Base-by-base conservation (phyloP, 2,888 invertebrate species). In the Perithous albicinctus region DNA sequence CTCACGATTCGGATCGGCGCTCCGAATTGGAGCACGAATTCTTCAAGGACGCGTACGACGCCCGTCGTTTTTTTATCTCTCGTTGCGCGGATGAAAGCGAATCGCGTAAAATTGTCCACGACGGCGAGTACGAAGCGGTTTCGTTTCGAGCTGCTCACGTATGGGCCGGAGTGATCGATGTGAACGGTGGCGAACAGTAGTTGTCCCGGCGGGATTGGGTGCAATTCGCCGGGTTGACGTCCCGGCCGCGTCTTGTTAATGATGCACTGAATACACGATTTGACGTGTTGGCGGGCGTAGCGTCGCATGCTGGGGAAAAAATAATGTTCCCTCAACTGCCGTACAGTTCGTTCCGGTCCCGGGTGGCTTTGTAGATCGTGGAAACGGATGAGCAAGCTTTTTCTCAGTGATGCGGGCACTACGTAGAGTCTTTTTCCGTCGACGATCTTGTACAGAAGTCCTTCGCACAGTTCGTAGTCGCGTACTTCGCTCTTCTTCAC, bases 161-260 rank as follows among this genome's bases (percentile, higher is more conserved):
- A n/a, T n/a, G n/a, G n/a, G n/a, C n/a, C n/a, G n/a, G n/a, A n/a
- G n/a, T n/a, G n/a, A n/a, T n/a, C 84, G 3, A 84, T 7, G 54
- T 85, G 79, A 0, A 86, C 51, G 1, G 77, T 48, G 0, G 23
- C 82, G 66, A 86, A 86, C 0, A 85, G 85, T 61, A 80, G 20
- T 12, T 23, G 41, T 10, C 80, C 85, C 6, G 78, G 80, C 6
- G 80, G 76, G 10, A 85, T 82, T n/a, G 86, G 85, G 61, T 87
- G 78, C 67, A n/a, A n/a, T n/a, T n/a, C n/a, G n/a, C n/a, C n/a
- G n/a, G n/a, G n/a, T n/a, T n/a, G n/a, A n/a, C n/a, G 67, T 26
- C 83, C 85, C 54, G 51, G 69, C n/a, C 18, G 6, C 1, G 29
- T 29, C n/a, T 67, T 67, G 0, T 6, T 48, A 2, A 80, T 26